Conservation (phyloP, 2,888 invertebrate genomes). For the Troides helena region DNA sequence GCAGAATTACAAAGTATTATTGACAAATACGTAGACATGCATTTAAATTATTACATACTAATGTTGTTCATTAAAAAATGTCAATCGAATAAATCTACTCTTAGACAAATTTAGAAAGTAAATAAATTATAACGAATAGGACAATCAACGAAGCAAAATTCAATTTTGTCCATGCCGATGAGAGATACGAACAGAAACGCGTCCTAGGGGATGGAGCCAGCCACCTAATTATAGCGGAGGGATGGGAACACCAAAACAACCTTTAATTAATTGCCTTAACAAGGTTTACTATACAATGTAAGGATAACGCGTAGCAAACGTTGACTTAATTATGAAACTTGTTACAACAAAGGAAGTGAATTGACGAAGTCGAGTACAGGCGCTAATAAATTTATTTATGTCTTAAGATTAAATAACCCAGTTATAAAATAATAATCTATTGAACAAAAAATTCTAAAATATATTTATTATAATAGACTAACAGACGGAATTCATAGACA, state of each 20-base stretch:
- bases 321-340: conserved; percentile 28
- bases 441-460: too few species aligned
- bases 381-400: conserved; percentile 19
- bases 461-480: too few species aligned
- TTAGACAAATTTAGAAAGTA: conserved; percentile 19
- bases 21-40: too few species aligned
- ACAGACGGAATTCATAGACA: too few species aligned
- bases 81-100: conserved; percentile 17
- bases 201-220: conserved; percentile 17
- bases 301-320: conserved; percentile 31
- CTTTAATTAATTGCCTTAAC: conserved; percentile 31
- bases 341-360: conserved; percentile 27
- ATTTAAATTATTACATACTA: too few species aligned
- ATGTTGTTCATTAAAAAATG: conserved; percentile 1
- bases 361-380: conserved; percentile 11
- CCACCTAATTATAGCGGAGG: conserved; percentile 24
- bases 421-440: too few species aligned
- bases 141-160: conserved; percentile 30
- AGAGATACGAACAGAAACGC: conserved; percentile 24
- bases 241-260: conserved; percentile 27
- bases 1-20: too few species aligned
- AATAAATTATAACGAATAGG: conserved; percentile 30
- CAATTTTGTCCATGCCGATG: conserved; percentile 29
- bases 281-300: conserved; percentile 30
- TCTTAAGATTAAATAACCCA: not conserved